Base-by-base conservation (phyloP, 37 sponge, comb jelly and placozoan species). In the Amphimedon queenslandica region DNA sequence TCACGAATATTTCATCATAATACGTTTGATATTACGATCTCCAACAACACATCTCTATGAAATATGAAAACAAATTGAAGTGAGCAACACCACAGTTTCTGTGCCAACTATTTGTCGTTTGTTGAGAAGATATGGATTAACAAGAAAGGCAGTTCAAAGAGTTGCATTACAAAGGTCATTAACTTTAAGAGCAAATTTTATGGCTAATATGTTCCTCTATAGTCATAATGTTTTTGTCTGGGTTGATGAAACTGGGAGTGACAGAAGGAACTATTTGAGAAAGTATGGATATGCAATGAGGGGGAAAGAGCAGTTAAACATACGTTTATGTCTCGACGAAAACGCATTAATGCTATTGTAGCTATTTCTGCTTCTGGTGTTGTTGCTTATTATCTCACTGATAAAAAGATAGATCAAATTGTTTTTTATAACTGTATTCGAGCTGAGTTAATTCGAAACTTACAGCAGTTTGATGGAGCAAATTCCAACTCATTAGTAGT, bases 391-490 rank as follows among this genome's bases (percentile, higher is more conserved):
- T 58, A 80, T 6, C 66, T 80, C 10, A 80, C 72, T 23, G 11
- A 35, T 36, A 63, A 42, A 25, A 58, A 70, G 53, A 41, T 78
- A 2, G 43, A 78, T 63, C 55, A 42, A 60, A 63, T 71, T 29
- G 63, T 34, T n/a, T 80, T 80, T 41, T 31, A 58, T 11, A 70
- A 78, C 63, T 78, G 56, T 56, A 43, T 60, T 30, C 55, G 80
- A 40, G 72, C 72, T 25, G 60, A 39, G 23, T 31, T 80, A 37
- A 80, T 80, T 42, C 80, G 72, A 18, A 60, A 80, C 25, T 71
- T 80, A 72, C 36, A 71, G 23, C 66, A 47, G n/a, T 80, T 71
- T 80, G 80, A 80, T 71, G 72, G 72, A n/a, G 6, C 35, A 35
- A 71, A 27, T 36, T 58, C 51, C 36, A 71, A 24, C 13, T 80